These are phyloP conservation scores for Zoroaster sp. DNA, from an alignment of 53 echinoderm and acorn worm genomes.

Conservation along the genomic window DNA sequence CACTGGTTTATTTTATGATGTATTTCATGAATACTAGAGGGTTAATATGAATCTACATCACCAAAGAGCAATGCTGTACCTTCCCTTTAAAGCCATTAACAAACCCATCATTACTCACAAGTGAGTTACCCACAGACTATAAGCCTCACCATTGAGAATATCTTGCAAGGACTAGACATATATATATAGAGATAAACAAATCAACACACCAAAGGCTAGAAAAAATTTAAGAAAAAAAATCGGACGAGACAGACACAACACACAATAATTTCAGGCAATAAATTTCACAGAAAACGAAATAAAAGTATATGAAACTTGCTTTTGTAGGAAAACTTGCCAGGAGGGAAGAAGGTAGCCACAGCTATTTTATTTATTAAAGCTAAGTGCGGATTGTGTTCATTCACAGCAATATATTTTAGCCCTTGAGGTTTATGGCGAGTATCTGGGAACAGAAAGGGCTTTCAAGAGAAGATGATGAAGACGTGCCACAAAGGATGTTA, in stretches of 20 bases:
- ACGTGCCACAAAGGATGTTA: conserved; percentile 12
- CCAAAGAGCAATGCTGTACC: too few relatives aligned
- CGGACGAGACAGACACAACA: too few relatives aligned
- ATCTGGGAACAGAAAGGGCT: not conserved
- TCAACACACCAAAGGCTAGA: not conserved
- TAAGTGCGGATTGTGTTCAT: conserved; percentile 25
- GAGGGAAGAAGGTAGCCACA: conserved; percentile 14
- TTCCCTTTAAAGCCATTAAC: too few relatives aligned
- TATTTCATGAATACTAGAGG: too few relatives aligned
- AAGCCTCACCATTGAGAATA: too few relatives aligned
- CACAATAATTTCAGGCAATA: not conserved
- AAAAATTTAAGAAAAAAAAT: not conserved
- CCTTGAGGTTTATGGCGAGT: not conserved
- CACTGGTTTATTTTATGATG: too few relatives aligned
- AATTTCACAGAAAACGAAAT: not conserved
- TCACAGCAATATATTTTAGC: conserved; percentile 2
- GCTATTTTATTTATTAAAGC: conserved; percentile 42
- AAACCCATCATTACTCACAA: too few relatives aligned
- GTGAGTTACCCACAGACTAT: too few relatives aligned
- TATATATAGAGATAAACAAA: not conserved
- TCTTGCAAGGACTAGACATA: too few relatives aligned
- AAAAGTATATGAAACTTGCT: not conserved
- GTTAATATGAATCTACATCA: too few relatives aligned
- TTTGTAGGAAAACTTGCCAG: not conserved
- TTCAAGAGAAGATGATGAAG: conserved; percentile 18